These are phyloP conservation scores for Alcedo quadribrachys DNA, from an alignment of 2,797 vertebrate species.

Conservation along the genomic window DNA sequence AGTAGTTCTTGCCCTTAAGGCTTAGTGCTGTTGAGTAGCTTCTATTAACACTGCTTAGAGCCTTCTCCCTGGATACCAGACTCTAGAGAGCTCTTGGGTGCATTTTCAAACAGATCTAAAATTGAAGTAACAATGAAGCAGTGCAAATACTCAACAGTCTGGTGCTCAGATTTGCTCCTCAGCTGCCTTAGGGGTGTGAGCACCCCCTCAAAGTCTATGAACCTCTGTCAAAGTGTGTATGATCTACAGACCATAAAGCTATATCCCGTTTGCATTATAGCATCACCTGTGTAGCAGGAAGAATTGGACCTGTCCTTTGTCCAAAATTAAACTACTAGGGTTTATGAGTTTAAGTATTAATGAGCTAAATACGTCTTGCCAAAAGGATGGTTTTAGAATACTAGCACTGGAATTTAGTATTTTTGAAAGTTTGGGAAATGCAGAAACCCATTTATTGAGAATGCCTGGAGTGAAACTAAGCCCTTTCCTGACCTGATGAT, in stretches of 20 bases:
- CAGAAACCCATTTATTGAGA: neutral
- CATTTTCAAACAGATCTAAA: neutral
- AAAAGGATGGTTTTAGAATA: neutral
- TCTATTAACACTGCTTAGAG: neutral
- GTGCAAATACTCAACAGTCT: neutral
- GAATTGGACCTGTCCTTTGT: neutral
- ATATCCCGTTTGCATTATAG: neutral
- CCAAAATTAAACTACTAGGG: neutral
- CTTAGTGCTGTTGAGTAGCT: neutral
- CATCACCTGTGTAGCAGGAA: neutral
- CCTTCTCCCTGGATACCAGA: neutral
- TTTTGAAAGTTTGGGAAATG: neutral
- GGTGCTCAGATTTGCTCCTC: neutral
- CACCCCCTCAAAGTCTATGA: neutral
- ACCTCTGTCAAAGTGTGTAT: neutral
- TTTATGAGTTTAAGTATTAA: neutral
- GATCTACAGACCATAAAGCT: neutral
- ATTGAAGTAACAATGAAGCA: neutral
- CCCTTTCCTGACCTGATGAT: neutral
- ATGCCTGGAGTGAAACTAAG: neutral
- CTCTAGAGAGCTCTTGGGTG: neutral
- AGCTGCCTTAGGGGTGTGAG: neutral
- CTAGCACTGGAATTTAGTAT: neutral
- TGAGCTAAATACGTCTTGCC: neutral
- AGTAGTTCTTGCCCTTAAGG: neutral